Base-by-base conservation (phyloP, 2,888 invertebrate species). In the Drosophila neutralis region DNA sequence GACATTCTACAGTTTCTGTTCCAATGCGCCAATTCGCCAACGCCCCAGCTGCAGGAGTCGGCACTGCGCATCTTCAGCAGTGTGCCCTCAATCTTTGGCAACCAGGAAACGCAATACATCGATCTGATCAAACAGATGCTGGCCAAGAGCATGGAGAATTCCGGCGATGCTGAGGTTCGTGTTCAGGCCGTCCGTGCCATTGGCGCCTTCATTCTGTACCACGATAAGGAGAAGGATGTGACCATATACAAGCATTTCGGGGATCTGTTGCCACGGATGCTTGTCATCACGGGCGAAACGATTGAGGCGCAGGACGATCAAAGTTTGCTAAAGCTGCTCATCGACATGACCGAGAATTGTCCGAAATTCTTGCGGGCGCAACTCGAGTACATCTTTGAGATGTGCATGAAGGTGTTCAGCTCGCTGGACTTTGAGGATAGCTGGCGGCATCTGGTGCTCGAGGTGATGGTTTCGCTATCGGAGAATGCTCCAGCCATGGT, bases 401-500 rank as follows among this genome's bases (percentile, higher is more conserved):
- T 98, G 91, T 97, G 97, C 92, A 95, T 98, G 94, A 97, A 98
- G 94, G 91, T 91, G 6, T 95, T 97, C 65, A 95, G 95, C 69
- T 95, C 96, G 89, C 93, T 94, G n/a, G 95, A 96, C 38, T 94
- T 96, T 40, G 95, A 95, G 73, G 97, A 97, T 91, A 95, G 96
- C 69, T 98, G 97, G 96, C 95, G 98, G 31, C 98, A 99, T 92
- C 94, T 99, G 69, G 96, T 97, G 0, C 94, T 99, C 42, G 99
- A 99, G 93, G 96, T 98, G 15, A 94, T 96, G 93, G 96, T 98
- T 73, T 95, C 95, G 4, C 78, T 93, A 76, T 96, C 98, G 52
- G 99, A 99, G 94, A 97, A 97, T 36, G 98, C 98, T 8, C 97
- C 99, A 0, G 98, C 98, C 4, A 98, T 98, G 97, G 97, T 99